Evolutionary conservation across 1,140 invertebrate genomes (phyloP).

Genomic region (Bombus pyrosoma): DNA sequence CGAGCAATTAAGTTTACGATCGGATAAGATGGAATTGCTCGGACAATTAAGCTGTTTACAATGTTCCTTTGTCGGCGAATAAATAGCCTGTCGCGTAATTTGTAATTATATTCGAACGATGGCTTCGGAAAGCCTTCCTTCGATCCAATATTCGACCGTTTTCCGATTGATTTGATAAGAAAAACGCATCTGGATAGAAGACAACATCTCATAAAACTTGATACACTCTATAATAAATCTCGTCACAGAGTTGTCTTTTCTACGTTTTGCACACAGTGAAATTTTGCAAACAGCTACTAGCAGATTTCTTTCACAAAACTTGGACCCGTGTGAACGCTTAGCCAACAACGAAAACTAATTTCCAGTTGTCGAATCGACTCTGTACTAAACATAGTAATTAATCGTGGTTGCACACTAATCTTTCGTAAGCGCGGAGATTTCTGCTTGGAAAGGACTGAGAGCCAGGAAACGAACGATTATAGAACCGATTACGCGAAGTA

Average conservation of each 20-base stretch:
- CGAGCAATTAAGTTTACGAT: not conserved
- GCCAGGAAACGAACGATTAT: not conserved
- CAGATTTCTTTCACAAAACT: too few species aligned
- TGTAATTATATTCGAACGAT: not conserved
- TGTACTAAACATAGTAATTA: not conserved
- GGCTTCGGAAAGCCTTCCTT: not conserved
- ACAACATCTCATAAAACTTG: not conserved
- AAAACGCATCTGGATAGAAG: not conserved
- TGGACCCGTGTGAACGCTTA: not conserved
- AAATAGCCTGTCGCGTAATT: constrained; percentile 1
- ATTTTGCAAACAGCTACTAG: too few species aligned
- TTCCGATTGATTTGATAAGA: not conserved
- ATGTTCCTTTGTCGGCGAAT: not conserved
- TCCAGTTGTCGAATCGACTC: not conserved
- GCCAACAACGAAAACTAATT: not conserved
- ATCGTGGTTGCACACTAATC: not conserved
- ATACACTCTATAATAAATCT: too few species aligned
- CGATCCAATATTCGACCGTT: not conserved
- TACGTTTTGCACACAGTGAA: too few species aligned
- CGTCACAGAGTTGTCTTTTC: too few species aligned
- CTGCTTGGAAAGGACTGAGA: not conserved
- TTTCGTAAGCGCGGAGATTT: not conserved
- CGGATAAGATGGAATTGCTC: not conserved
- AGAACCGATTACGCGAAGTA: not conserved
- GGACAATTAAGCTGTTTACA: not conserved